Percentiles rank a stretch among this genome's conserved stretches.
Conservation (phyloP, 2,888 invertebrate genomes). For the Volucella inflata region DNA sequence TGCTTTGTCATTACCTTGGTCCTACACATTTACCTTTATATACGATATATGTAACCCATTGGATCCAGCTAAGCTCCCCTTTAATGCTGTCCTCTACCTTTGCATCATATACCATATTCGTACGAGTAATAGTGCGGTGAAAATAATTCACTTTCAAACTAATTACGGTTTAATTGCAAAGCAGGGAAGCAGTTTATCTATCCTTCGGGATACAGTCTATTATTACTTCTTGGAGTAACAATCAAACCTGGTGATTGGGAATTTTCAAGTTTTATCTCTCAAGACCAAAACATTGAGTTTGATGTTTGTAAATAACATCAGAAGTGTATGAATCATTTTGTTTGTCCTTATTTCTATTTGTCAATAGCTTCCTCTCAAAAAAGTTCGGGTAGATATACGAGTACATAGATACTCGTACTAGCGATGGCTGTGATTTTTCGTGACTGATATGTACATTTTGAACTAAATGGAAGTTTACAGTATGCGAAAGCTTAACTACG, state of each 20-base stretch:
- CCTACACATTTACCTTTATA: background rate
- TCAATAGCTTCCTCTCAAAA: background rate
- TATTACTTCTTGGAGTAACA: slow-evolving; percentile 1
- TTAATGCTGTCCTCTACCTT: no score
- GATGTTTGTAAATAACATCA: no score
- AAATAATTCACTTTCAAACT: slow-evolving; percentile 30
- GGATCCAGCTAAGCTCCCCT: no score
- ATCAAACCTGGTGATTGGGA: background rate
- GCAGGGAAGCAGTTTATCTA: background rate
- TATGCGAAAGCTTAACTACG: background rate
- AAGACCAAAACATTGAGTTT: no score
- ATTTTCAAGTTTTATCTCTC: background rate
- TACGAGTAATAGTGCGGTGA: background rate
- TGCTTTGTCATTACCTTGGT: slow-evolving; percentile 12
- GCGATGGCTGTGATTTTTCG: no score
- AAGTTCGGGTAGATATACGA: background rate
- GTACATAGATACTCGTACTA: no score
- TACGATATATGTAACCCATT: background rate
- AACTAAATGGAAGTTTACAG: no score
- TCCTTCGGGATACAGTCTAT: slow-evolving; percentile 1
- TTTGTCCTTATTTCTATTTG: background rate
- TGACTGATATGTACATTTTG: no score
- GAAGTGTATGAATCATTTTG: background rate
- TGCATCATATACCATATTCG: no score
- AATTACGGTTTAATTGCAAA: slow-evolving; percentile 15